Evolutionary conservation across 2,888 invertebrate species (phyloP).

Genomic region (Campopleginae sp.): DNA sequence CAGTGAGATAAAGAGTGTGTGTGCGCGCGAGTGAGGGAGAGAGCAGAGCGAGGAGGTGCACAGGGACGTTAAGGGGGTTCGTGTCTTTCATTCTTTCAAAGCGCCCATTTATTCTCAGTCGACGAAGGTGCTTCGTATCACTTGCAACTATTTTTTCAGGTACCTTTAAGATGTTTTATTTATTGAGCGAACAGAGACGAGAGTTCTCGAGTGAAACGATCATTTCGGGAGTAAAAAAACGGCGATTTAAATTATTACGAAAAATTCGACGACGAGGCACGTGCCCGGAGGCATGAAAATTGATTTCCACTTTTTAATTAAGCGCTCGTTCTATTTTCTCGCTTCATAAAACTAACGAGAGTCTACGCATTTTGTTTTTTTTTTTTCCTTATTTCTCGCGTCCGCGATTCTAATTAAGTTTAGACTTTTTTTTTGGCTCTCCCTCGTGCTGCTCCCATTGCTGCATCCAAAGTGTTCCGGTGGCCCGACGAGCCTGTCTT

Average conservation of each 20-base stretch:
- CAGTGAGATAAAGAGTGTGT: not conserved
- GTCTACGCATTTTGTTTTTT: not conserved
- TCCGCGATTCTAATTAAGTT: constrained; percentile 32
- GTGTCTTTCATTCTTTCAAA: constrained; percentile 55
- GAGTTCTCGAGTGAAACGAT: not conserved
- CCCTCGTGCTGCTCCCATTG: not conserved
- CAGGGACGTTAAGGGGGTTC: constrained; percentile 18
- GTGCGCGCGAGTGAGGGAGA: not conserved
- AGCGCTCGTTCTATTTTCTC: not conserved
- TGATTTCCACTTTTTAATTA: not conserved
- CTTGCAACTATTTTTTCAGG: constrained; percentile 56
- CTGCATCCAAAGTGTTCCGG: not conserved
- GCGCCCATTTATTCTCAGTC: constrained; percentile 60
- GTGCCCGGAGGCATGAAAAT: not conserved
- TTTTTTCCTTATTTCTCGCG: not conserved
- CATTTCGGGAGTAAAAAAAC: not conserved
- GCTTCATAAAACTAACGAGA: not conserved
- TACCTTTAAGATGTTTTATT: not conserved
- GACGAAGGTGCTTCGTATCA: constrained; percentile 44
- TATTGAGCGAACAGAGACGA: not conserved
- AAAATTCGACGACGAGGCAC: not conserved
- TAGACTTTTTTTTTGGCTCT: constrained; percentile 17
- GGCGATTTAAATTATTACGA: not conserved
- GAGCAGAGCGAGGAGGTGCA: constrained; percentile 4
- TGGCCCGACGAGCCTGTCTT: not conserved